A percentile compares a stretch with the other conserved stretches of the same genome.
Conservation (phyloP, 2,888 invertebrate species). For the Scaptomyza flava region DNA sequence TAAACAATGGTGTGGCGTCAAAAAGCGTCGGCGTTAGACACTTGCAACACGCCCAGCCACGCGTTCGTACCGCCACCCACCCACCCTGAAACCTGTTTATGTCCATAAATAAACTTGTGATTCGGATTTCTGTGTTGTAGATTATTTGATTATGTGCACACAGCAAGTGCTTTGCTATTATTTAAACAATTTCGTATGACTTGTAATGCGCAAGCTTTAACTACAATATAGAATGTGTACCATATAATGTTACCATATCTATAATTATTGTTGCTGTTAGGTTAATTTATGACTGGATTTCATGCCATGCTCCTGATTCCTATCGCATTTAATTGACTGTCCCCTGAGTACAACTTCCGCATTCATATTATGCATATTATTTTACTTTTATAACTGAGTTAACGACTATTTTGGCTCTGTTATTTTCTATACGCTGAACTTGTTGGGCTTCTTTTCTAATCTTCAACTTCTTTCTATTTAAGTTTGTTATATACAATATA, state of each 20-base stretch:
- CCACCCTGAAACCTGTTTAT: conserved; percentile 15
- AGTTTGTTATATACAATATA: background rate
- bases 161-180: conserved; percentile 54
- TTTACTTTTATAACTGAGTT: background rate
- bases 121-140: conserved; percentile 14
- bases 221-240: background rate
- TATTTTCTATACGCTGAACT: conserved; percentile 27
- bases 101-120: conserved; percentile 46
- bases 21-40: conserved; percentile 14
- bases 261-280: conserved; percentile 17
- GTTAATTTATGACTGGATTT: conserved; percentile 7
- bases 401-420: conserved; percentile 6
- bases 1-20: conserved; percentile 44
- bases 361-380: conserved; percentile 3
- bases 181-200: conserved; percentile 54
- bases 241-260: conserved; percentile 5
- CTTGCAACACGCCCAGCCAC: conserved; percentile 37
- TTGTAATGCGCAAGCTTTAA: background rate
- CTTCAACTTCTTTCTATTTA: background rate
- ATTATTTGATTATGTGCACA: conserved; percentile 42
- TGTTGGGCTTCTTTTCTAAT: conserved; percentile 36
- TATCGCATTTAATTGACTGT: conserved; percentile 32
- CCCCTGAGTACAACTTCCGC: conserved; percentile 25
- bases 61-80: background rate
- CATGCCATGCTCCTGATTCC: conserved; percentile 38